Evolutionary conservation across 2,888 invertebrate species (phyloP).

Genomic region (Volucella bombylans): DNA sequence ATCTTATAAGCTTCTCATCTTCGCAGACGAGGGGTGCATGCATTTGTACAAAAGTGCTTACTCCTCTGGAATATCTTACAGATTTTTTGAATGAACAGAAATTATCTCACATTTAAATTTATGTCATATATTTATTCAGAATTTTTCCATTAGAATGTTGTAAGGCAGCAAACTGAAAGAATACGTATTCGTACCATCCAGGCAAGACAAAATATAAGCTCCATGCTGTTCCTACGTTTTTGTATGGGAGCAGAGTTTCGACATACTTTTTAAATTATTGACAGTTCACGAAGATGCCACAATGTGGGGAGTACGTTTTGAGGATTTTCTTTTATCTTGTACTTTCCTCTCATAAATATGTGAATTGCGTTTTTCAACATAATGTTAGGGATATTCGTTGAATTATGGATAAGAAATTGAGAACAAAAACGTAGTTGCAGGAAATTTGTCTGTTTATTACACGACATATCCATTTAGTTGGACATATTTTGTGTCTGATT

Average conservation of each 20-base stretch:
- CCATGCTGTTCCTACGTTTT: background rate
- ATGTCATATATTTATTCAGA: constrained; percentile 28
- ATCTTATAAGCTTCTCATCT: background rate
- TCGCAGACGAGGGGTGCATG: constrained; percentile 13
- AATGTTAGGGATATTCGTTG: constrained; percentile 15
- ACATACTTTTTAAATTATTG: constrained; percentile 56
- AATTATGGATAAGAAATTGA: constrained; percentile 48
- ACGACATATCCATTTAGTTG: constrained; percentile 61
- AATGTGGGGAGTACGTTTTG: constrained; percentile 43
- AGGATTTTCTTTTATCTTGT: constrained; percentile 14
- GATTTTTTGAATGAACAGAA: constrained; percentile 32
- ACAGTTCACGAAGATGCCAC: constrained; percentile 60
- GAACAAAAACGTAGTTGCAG: constrained; percentile 37
- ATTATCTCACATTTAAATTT: constrained; percentile 52
- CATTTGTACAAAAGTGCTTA: background rate
- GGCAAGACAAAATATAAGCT: constrained; percentile 58
- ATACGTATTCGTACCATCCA: constrained; percentile 5
- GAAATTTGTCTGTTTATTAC: constrained; percentile 66
- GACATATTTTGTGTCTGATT: constrained; percentile 18
- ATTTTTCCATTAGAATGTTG: constrained; percentile 22
- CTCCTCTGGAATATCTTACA: background rate
- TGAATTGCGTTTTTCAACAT: constrained; percentile 12
- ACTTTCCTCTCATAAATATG: background rate
- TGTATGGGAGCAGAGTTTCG: constrained; percentile 38
- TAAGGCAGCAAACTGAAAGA: constrained; percentile 28